Evolutionary conservation across 2,888 invertebrate genomes (phyloP), one percentile per base, ranked within the genome.

Genomic region (Pristionchus maxplancki): DNA sequence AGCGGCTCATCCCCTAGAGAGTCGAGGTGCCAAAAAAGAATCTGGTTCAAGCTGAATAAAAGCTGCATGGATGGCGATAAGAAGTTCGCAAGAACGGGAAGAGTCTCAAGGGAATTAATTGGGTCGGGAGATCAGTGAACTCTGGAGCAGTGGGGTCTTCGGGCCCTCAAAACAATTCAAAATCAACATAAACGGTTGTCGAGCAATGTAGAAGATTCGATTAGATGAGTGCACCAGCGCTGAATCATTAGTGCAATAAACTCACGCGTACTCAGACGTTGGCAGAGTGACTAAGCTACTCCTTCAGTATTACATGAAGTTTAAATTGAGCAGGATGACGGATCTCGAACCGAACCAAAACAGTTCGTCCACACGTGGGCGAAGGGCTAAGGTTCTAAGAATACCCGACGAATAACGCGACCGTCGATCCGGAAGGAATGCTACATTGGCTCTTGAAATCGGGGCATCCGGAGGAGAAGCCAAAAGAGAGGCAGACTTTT

Each of bases 391-490:
- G 4, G 71, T 71, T 71, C 71, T 71, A 71, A 71, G 34, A 71
- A 37, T 71, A 71, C 37, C 37, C 71, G n/a, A 62, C 37, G 17
- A 37, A 24, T 13, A 71, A 37, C 20, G 34, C 58, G 37, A 8
- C 15, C 37, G 37, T 9, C 37, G 17, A 37, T 17, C 71, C 78
- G 78, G 78, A 78, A 78, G 44, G 44, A 78, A 78, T 78, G 78
- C 78, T 78, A 78, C 78, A 40, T 78, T 34, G 48, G n/a, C 24
- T 48, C 44, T 44, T 44, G 78, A 78, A 78, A 78, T 78, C 78
- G 44, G 37, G 6, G 78, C 44, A 44, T 78, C 78, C 78, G 78
- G 82, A 82, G 82, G 28, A 11, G 44, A 81, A 34, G 34, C 34
- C 28, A 34, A 81, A 24, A 82, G 82, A 58, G 83, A 58, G 83